Evolutionary conservation across 2,888 invertebrate genomes (phyloP), one percentile per base, ranked within the genome.

Genomic region (Glyphotaelius pellucidus): DNA sequence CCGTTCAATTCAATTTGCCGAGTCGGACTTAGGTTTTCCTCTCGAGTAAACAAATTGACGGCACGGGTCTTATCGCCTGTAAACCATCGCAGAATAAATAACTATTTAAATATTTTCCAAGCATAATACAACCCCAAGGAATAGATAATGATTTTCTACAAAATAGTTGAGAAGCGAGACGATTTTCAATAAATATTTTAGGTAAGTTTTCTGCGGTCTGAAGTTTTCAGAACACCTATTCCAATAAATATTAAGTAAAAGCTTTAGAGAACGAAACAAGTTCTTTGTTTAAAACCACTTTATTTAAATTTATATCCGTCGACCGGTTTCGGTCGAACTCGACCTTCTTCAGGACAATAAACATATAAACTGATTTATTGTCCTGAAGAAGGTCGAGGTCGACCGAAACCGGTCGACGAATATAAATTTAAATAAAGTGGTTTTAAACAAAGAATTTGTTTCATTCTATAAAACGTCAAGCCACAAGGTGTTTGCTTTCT

Each of bases 1-100:
- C 86, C 47, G 86, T 86, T 86, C 86, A 86, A 86, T 86, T 86
- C 86, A 86, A 86, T 86, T 86, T 86, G 86, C 86, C 86, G 47
- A 86, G 86, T 86, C 86, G n/a, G 86, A 86, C 86, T 86, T 86
- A 86, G 86, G 86, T 38, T 86, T 86, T 86, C 86, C 86, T 86
- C 42, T 42, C 86, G 86, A 42, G 30, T 47, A 86, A 86, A 86
- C 86, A 86, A 86, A 86, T 86, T 86, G 86, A 86, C 86, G 86
- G 86, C 42, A 47, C 86, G 86, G 42, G 25, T 83, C 86, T 42
- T 42, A 86, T 86, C 47, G 47, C 32, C n/a, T 86, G 86, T 86
- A 86, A 86, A 86, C 86, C 42, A 86, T 42, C 86, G 38, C 42
- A 14, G 86, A 86, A 86, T 86, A 86, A 86, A 86, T 86, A 47